A percentile compares a stretch with the other conserved stretches of the same genome.
These are phyloP conservation scores for Echinops telfairi DNA, from an alignment of 2,113 vertebrate species.

Conservation along the genomic window DNA sequence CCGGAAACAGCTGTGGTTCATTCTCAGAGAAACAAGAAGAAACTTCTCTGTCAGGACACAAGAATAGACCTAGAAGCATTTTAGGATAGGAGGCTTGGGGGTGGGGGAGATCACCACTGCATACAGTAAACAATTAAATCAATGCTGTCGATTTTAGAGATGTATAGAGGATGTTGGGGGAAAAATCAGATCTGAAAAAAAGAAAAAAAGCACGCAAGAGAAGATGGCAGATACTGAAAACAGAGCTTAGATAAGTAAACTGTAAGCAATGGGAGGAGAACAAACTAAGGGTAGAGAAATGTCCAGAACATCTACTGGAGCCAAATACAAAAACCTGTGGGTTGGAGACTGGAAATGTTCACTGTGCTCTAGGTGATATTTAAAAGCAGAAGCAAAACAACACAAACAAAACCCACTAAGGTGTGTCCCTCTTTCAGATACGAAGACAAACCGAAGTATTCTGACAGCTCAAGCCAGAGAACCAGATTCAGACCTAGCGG, in stretches of 20 bases:
- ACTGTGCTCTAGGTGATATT: background rate
- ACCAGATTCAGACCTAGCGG: background rate
- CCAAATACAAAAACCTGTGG: background rate
- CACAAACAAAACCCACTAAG: background rate
- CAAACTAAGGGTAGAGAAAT: background rate
- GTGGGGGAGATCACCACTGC: background rate
- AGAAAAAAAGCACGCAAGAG: background rate
- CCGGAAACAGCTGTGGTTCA: conserved; percentile 48
- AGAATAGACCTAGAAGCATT: background rate
- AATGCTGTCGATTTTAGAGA: background rate
- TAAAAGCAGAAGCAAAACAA: background rate
- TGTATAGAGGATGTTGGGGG: background rate
- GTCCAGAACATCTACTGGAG: background rate
- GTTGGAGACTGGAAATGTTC: background rate
- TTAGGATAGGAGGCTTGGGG: background rate
- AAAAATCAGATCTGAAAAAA: background rate
- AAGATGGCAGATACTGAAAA: background rate
- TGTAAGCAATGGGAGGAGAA: background rate
- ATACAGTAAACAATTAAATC: background rate
- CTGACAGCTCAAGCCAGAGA: background rate
- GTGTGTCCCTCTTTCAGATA: background rate
- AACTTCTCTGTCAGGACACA: conserved; percentile 15
- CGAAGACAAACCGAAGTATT: background rate
- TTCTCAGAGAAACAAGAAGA: conserved; percentile 32
- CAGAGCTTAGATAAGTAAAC: background rate